Evolutionary conservation across 64 coral and sea anemone genomes (phyloP), one percentile per base, ranked within the genome.

Genomic region (Pachyseris speciosa): DNA sequence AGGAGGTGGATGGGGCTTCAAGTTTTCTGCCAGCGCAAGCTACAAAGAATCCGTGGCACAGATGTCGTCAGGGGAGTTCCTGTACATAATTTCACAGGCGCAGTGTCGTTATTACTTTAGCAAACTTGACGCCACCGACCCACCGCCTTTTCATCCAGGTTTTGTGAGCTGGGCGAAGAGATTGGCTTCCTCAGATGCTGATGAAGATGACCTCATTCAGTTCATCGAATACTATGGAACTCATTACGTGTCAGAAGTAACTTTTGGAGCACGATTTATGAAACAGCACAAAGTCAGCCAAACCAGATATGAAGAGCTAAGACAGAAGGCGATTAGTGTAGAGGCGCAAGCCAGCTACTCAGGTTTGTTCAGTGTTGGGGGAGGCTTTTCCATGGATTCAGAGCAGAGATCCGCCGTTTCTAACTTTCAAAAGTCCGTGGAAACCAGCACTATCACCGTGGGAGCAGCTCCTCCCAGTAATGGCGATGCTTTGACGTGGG

Each of bases 21-120:
- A 83, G 37, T 84, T 84, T 38, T 84, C 81, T 27, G 81, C 59
- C 31, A 84, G 81, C 40, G 58, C 74, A 49, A 49, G 74, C 50
- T 78, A 78, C 3, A 48, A 48, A 19, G 27, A 38, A 33, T 16
- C 9, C n/a, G 37, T 43, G 2, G 52, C 81, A 16, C 31, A 84
- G 45, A 84, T 84, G 61, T 84, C 81, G 9, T 66, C 81, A 61
- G 53, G 81, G 6, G 81, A 84, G 58, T 84, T 29, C 25, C 3
- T 84, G 25, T 58, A 17, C 30, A 59, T 84, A 4, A 43, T 84
- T 43, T 84, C 81, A 37, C 30, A 58, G 9, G 81, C 81, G 5
- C 58, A 84, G 57, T 84, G 81, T 4, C 52, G n/a, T 8, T 40
- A 61, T 24, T 84, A 84, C 15, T 58, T 9, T 39, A 64, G 31